Percentiles rank a stretch among this genome's conserved stretches.
phyloP scores from a whole-genome alignment of 2,888 invertebrate species.

The Phlogophora meticulosa region DNA sequence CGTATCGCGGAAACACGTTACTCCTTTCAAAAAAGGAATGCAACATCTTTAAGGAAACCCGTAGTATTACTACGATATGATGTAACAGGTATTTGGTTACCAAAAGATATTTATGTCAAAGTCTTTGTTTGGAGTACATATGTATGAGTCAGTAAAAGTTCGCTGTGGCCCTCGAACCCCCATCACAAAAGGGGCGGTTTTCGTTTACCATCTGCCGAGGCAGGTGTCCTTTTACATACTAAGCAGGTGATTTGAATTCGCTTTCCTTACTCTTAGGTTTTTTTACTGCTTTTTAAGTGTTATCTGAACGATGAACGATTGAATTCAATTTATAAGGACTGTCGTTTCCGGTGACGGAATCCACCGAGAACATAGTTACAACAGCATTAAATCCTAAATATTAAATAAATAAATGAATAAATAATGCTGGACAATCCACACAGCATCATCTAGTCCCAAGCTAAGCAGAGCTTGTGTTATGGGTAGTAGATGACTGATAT shows the following conservation, averaged over 20 bases:
- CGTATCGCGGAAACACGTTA: conserved; percentile 18
- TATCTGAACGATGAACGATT: conserved; percentile 53
- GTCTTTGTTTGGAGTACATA: conserved; percentile 31
- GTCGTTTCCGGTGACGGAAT: conserved; percentile 50
- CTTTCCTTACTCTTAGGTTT: conserved; percentile 71
- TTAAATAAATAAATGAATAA: too few relatives aligned
- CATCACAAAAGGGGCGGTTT: conserved; percentile 73
- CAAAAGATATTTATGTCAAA: conserved; percentile 33
- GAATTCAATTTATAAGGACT: conserved; percentile 44
- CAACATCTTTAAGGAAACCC: conserved; percentile 15
- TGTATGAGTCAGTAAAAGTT: conserved; percentile 45
- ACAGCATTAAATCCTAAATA: conserved; percentile 5
- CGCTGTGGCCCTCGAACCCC: conserved; percentile 69
- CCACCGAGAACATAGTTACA: conserved; percentile 8
- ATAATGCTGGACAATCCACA: too few relatives aligned
- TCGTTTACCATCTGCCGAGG: conserved; percentile 85
- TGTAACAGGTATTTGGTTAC: conserved; percentile 37
- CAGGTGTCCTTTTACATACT: conserved; percentile 88
- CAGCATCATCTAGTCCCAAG: too few relatives aligned
- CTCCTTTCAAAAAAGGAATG: conserved; percentile 26
- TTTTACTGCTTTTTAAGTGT: conserved; percentile 63
- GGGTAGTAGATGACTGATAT: too few relatives aligned
- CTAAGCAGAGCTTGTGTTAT: too few relatives aligned
- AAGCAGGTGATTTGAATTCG: conserved; percentile 88
- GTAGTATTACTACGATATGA: conserved; percentile 50